Evolutionary conservation across 1,140 invertebrate genomes (phyloP).

Genomic region (Tribolium castaneum): DNA sequence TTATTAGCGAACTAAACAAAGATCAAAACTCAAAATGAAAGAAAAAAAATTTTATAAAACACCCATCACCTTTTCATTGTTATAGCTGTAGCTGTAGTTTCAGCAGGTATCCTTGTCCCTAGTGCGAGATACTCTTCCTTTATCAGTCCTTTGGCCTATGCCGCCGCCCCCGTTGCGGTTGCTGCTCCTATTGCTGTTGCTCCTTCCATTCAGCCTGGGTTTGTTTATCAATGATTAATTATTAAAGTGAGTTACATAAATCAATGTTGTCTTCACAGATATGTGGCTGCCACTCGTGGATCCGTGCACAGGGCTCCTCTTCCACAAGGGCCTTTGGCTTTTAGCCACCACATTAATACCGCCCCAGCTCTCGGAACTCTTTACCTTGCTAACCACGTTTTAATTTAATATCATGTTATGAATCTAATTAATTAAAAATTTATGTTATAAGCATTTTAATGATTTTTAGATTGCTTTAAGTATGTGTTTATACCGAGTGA

Average conservation of each 20-base stretch:
- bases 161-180: constrained; percentile 41
- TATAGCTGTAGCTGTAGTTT: constrained; percentile 52
- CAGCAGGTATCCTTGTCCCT: constrained; percentile 45
- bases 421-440: not conserved
- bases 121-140: constrained; percentile 19
- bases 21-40: no score
- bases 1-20: no score
- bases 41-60: no score
- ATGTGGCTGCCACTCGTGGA: constrained; percentile 67
- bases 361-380: constrained; percentile 66
- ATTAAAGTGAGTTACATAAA: not conserved
- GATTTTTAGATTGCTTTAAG: no score
- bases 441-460: no score
- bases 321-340: constrained; percentile 61
- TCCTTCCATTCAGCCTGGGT: constrained; percentile 54
- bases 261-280: constrained; percentile 52
- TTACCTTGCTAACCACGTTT: constrained; percentile 51
- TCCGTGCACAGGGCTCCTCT: constrained; percentile 67
- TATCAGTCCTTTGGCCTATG: constrained; percentile 21
- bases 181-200: constrained; percentile 42
- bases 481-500: no score
- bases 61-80: constrained; percentile 35
- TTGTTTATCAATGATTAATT: constrained; percentile 34
- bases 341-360: constrained; percentile 64
- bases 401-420: not conserved